These are phyloP conservation scores for Diprion similis DNA, from an alignment of 1,140 invertebrate species.

Conservation along the genomic window DNA sequence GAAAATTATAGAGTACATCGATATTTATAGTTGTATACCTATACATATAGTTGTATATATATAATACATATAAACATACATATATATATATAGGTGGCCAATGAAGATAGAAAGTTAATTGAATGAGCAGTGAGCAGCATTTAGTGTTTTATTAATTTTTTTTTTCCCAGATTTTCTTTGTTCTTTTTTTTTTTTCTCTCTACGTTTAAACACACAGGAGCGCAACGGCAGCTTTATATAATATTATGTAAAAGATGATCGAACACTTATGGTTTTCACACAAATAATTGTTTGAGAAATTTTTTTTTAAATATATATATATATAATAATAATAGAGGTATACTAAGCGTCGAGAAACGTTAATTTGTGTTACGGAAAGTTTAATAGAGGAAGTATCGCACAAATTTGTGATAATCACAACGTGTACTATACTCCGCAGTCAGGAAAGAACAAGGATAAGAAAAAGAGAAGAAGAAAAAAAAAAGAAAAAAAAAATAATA, in stretches of 20 bases:
- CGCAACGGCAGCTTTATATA: conserved; percentile 51
- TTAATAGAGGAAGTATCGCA: too few species aligned
- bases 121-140: conserved; percentile 42
- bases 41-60: not conserved
- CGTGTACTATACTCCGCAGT: too few species aligned
- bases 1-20: conserved; percentile 31
- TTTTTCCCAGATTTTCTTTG: conserved; percentile 27
- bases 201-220: conserved; percentile 35
- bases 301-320: not conserved
- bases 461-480: not conserved
- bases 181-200: conserved; percentile 18
- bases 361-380: too few species aligned
- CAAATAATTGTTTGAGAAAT: not conserved
- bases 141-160: conserved; percentile 25
- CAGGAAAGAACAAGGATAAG: not conserved
- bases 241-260: conserved; percentile 37
- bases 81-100: not conserved
- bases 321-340: not conserved
- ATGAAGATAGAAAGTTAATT: conserved; percentile 25
- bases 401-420: too few species aligned
- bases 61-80: not conserved
- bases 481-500: not conserved
- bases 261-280: conserved; percentile 57
- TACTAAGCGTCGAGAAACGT: too few species aligned
- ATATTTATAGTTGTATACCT: not conserved